Evolutionary conservation across 2,797 vertebrate species (phyloP).

Genomic region (Botia kubotai): DNA sequence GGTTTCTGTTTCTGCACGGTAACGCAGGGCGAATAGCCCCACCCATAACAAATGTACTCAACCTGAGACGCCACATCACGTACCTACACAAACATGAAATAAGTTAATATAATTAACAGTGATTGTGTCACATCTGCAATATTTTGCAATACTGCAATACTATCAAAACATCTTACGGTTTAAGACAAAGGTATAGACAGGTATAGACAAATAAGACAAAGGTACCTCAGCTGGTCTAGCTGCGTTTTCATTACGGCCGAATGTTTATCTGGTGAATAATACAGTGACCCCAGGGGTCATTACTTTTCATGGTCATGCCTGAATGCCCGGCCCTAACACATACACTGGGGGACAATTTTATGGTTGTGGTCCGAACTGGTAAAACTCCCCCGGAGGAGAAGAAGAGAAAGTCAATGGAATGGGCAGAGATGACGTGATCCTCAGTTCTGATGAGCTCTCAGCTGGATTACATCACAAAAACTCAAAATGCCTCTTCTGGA

Average conservation of each 20-base stretch:
- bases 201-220: too few relatives aligned
- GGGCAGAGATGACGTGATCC: slow-evolving; percentile 39
- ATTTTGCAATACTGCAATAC: too few relatives aligned
- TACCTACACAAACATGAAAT: neutral
- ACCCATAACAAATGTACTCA: too few relatives aligned
- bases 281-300: neutral
- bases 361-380: neutral
- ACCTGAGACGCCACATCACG: neutral
- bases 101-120: too few relatives aligned
- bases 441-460: slow-evolving; percentile 61
- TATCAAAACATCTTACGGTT: too few relatives aligned
- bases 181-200: too few relatives aligned
- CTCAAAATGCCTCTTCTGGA: slow-evolving; percentile 36
- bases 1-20: neutral
- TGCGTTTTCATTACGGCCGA: neutral
- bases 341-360: neutral
- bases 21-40: neutral
- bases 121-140: too few relatives aligned
- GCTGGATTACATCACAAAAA: slow-evolving; percentile 42
- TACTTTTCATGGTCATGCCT: neutral
- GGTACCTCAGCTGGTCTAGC: too few relatives aligned
- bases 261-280: neutral
- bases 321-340: neutral
- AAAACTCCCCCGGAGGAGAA: neutral
- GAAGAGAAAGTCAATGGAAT: neutral